A percentile compares a stretch with the other conserved stretches of the same genome.
Conservation (phyloP, 2,797 vertebrate genomes). For the Hemitrygon akajei region DNA sequence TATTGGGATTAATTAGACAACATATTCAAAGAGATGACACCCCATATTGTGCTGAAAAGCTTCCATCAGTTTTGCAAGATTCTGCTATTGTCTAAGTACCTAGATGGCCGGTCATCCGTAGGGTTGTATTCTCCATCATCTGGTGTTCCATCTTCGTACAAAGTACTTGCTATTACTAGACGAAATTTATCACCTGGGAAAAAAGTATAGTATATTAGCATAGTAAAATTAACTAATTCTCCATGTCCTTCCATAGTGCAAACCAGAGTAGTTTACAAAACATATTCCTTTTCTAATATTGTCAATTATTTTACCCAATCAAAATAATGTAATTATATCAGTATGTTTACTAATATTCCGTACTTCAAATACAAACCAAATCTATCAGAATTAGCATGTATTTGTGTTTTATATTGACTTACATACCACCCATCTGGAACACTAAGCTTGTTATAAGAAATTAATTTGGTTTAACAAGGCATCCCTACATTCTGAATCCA, state of each 20-base stretch:
- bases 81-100: slow-evolving; percentile 54
- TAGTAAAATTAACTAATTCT: not conserved
- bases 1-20: too few species aligned
- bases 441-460: not conserved
- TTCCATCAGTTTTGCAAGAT: not conserved
- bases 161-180: slow-evolving; percentile 89
- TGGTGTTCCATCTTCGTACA: slow-evolving; percentile 93
- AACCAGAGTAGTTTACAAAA: not conserved
- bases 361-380: not conserved
- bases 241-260: not conserved
- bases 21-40: too few species aligned
- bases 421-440: not conserved
- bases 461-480: not conserved
- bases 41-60: not conserved
- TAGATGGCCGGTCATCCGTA: slow-evolving; percentile 86
- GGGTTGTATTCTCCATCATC: slow-evolving; percentile 97
- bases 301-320: not conserved
- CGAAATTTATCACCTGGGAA: slow-evolving; percentile 87
- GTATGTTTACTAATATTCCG: not conserved
- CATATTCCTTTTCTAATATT: not conserved
- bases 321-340: not conserved
- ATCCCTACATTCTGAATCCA: not conserved
- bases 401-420: not conserved
- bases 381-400: not conserved
- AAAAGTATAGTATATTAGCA: not conserved